A percentile compares a stretch with the other conserved stretches of the same genome.
These are phyloP conservation scores for Drosophila kanekoi DNA, from an alignment of 2,888 invertebrate species.

Conservation along the genomic window DNA sequence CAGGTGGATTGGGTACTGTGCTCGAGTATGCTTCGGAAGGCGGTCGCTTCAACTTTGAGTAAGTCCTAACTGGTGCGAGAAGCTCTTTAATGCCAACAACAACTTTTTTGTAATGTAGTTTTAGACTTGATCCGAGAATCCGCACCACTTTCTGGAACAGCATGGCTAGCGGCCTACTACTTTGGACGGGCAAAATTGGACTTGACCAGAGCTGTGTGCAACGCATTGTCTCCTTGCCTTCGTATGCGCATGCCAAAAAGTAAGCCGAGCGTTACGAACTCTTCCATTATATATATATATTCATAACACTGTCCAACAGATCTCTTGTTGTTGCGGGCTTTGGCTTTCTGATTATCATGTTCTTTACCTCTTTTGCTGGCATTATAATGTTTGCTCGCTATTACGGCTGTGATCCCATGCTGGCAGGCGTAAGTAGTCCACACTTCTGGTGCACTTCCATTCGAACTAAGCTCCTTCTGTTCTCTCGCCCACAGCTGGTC, in stretches of 20 bases:
- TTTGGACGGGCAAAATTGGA: constrained; percentile 88
- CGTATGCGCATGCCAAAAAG: constrained; percentile 87
- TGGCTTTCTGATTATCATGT: constrained; percentile 87
- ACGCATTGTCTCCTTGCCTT: constrained; percentile 88
- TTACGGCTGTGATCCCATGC: constrained; percentile 87
- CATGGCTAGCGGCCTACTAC: constrained; percentile 87
- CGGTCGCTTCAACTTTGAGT: constrained; percentile 85
- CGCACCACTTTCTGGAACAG: constrained; percentile 89
- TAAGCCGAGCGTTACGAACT: constrained; percentile 29
- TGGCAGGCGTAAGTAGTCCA: constrained; percentile 84
- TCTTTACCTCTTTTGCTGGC: constrained; percentile 87
- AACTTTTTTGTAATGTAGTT: constrained; percentile 83
- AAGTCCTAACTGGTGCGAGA: constrained; percentile 22
- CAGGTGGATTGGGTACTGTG: constrained; percentile 84
- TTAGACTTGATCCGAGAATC: constrained; percentile 87
- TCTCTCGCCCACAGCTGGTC: constrained; percentile 74
- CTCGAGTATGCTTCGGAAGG: constrained; percentile 82
- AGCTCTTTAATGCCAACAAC: not conserved
- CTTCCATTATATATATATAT: not conserved
- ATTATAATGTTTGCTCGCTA: constrained; percentile 87
- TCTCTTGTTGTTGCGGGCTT: constrained; percentile 86
- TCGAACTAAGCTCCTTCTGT: not conserved
- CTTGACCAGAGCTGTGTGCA: constrained; percentile 91
- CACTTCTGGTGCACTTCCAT: accelerated
- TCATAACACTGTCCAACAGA: constrained; percentile 75